Conservation (phyloP, 2,888 invertebrate species). For the Ceriagrion tenellum region DNA sequence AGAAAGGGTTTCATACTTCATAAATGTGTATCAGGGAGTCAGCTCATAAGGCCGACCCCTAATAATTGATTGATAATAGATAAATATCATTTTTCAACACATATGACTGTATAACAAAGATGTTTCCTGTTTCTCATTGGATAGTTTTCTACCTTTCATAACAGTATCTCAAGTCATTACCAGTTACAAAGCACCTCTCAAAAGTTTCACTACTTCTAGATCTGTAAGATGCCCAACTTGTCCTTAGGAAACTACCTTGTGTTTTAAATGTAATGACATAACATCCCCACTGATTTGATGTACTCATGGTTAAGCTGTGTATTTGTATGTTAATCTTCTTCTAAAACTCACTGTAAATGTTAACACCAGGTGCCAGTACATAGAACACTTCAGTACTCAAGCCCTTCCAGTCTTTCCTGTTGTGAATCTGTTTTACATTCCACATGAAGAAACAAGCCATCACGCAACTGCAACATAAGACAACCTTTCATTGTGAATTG, state of each 20-base stretch:
- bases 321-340: not conserved
- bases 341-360: not conserved
- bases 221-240: not conserved
- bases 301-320: not conserved
- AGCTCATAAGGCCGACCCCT: too few species aligned
- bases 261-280: not conserved
- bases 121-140: too few species aligned
- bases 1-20: too few species aligned
- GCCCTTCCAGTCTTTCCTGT: slow-evolving; percentile 28
- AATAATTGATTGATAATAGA: too few species aligned
- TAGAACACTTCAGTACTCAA: not conserved
- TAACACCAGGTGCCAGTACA: not conserved
- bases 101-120: too few species aligned
- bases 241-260: not conserved
- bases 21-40: too few species aligned
- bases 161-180: not conserved
- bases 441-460: not conserved
- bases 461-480: not conserved
- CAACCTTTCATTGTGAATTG: not conserved
- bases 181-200: not conserved
- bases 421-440: not conserved
- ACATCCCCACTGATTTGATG: not conserved
- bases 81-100: too few species aligned
- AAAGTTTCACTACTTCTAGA: not conserved
- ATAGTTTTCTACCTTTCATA: too few species aligned